Percentiles rank a stretch among this genome's conserved stretches.
phyloP scores from a whole-genome alignment of 2,113 vertebrate genomes.

The Hippocampus guttulatus region DNA sequence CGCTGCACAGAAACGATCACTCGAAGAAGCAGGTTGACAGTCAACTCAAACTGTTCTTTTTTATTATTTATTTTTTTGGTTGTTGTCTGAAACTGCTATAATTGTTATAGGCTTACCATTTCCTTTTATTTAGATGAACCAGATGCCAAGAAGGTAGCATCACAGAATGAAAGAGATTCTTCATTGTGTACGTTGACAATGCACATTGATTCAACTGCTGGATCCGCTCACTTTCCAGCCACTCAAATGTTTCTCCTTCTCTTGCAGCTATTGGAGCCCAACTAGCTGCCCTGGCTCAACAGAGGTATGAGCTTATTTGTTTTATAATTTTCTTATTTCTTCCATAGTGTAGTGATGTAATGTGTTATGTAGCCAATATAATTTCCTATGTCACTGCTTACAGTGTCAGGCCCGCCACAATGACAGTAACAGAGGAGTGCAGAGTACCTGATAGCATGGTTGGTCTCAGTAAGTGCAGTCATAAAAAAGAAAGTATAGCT shows the following conservation, averaged over 20 bases:
- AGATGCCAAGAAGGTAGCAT: conserved; percentile 89
- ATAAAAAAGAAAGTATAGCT: neutral
- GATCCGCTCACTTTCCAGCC: neutral
- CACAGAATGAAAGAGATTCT: conserved; percentile 83
- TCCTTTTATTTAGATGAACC: conserved; percentile 80
- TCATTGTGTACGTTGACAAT: conserved; percentile 61
- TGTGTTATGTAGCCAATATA: neutral
- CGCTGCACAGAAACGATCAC: conserved; percentile 82
- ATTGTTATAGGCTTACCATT: conserved; percentile 1
- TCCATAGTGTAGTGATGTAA: neutral
- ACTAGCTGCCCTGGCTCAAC: conserved; percentile 82
- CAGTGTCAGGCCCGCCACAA: conserved; percentile 70
- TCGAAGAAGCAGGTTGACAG: conserved; percentile 85
- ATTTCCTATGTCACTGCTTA: conserved; percentile 8
- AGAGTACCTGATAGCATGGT: conserved; percentile 91
- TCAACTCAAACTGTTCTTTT: neutral
- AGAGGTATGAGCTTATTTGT: conserved; percentile 57
- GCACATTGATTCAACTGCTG: conserved; percentile 6
- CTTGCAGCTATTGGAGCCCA: conserved; percentile 80
- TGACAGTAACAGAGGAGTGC: conserved; percentile 85
- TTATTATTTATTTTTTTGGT: neutral
- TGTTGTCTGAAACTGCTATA: neutral
- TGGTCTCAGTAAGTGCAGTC: conserved; percentile 84
- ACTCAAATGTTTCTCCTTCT: conserved; percentile 43
- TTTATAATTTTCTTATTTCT: neutral